Base-by-base conservation (phyloP, 2,888 invertebrate genomes). In the Yponomeuta sedellus region DNA sequence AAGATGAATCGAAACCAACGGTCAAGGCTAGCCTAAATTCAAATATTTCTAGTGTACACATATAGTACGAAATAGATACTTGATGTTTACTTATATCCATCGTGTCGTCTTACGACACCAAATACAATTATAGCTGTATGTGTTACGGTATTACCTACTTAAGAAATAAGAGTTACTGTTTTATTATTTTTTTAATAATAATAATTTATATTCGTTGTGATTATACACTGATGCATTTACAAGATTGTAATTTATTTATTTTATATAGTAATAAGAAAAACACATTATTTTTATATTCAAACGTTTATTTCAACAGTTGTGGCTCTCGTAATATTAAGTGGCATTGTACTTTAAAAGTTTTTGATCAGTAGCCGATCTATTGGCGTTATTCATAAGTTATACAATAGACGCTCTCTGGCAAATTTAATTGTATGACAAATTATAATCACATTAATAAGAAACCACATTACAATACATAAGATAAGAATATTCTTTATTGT, bases 201-300 rank as follows among this genome's bases (percentile, higher is more conserved):
- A 52, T 12, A 52, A 16, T 52, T 52, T 52, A 52, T 52, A 16
- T 16, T 16, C 44, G 12, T 52, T 34, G 34, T 34, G 34, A 52
- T 52, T 52, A 16, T 52, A 52, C 44, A 52, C 16, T 12, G 16
- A 52, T 1, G 44, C 10, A 52, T 52, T 12, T 6, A 52, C 8
- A 52, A 52, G 16, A 52, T 52, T 52, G 44, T 52, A 12, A 52
- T 52, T 52, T 52, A 52, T 52, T 52, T 52, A 52, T 52, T 52
- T 52, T 6, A 52, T 52, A 52, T 16, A 1, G n/a, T 52, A 52
- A 52, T 52, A 52, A 52, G 44, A 52, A 52, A 52, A 52, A 52
- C 44, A 52, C 44, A 52, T 52, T 34, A 16, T 5, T 12, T 52
- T 52, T 52, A 52, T 52, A 52, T 12, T 16, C 16, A 52, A 52